Percentiles rank a stretch among this genome's conserved stretches.
Evolutionary conservation across 64 coral and sea anemone species (phyloP).

Genomic region (Porites lutea): DNA sequence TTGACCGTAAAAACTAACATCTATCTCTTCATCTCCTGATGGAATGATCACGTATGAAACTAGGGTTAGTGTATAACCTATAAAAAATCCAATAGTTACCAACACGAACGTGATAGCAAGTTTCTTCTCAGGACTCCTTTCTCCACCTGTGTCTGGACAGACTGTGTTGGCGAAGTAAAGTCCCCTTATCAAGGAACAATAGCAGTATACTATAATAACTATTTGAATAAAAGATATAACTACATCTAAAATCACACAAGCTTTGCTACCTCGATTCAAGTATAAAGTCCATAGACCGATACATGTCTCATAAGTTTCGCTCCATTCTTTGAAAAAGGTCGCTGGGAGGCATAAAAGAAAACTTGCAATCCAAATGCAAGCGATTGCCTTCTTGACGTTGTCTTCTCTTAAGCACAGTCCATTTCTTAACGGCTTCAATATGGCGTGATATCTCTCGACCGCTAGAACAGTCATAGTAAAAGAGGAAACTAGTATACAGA

Average conservation of each 20-base stretch:
- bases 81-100: neutral
- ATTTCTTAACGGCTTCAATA: neutral
- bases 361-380: neutral
- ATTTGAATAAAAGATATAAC: neutral
- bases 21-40: neutral
- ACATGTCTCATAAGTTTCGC: neutral
- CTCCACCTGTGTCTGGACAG: neutral
- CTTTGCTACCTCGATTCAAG: neutral
- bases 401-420: neutral
- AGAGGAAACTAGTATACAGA: neutral
- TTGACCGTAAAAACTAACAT: too few relatives aligned
- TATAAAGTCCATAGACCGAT: neutral
- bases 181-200: conserved; percentile 9
- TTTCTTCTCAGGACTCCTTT: conserved; percentile 39
- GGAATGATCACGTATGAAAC: neutral
- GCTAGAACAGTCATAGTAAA: neutral
- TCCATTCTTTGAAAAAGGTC: neutral
- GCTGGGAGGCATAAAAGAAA: neutral
- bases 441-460: neutral
- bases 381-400: neutral
- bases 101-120: neutral
- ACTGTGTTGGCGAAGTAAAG: conserved; percentile 49
- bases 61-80: neutral
- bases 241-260: neutral
- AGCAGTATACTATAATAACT: neutral